Percentiles rank a stretch among this genome's conserved stretches.
phyloP scores from a whole-genome alignment of 2,888 invertebrate genomes.

The Caenorhabditis imperialis region DNA sequence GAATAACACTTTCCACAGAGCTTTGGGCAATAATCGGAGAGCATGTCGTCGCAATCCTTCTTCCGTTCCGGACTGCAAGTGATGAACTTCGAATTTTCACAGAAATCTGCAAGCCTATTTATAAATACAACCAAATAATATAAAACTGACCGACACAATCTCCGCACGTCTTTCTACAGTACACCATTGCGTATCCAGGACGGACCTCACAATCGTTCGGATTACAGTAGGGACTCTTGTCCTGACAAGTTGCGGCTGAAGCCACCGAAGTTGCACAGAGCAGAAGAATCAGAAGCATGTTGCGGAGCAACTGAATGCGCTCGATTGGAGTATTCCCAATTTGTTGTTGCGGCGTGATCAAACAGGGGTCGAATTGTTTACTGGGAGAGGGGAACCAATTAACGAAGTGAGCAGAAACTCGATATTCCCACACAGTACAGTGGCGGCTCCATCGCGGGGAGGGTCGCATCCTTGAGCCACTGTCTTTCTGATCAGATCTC shows the following conservation, averaged over 20 bases:
- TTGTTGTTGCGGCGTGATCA: constrained; percentile 30
- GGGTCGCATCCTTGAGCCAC: background rate
- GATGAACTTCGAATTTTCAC: constrained; percentile 60
- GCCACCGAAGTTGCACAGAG: background rate
- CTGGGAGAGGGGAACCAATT: constrained; percentile 33
- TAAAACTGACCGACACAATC: constrained; percentile 56
- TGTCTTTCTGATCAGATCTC: too few species aligned
- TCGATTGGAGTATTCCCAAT: background rate
- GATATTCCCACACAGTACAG: constrained; percentile 28
- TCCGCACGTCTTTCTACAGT: constrained; percentile 67
- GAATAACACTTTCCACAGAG: constrained; percentile 58
- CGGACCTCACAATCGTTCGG: constrained; percentile 65
- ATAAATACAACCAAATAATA: background rate
- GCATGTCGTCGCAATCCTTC: constrained; percentile 66
- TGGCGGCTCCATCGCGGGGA: constrained; percentile 5
- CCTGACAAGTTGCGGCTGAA: constrained; percentile 46
- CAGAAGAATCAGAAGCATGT: constrained; percentile 2
- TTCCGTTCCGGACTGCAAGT: constrained; percentile 58
- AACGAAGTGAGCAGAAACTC: constrained; percentile 39
- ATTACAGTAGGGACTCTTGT: constrained; percentile 69
- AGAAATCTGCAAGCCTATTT: constrained; percentile 45
- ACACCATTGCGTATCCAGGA: constrained; percentile 66
- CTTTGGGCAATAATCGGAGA: constrained; percentile 61
- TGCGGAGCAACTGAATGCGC: constrained; percentile 6
- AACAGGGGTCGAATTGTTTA: constrained; percentile 35